These are phyloP conservation scores for Aporophyla lueneburgensis DNA, from an alignment of 2,888 invertebrate genomes.

Conservation along the genomic window DNA sequence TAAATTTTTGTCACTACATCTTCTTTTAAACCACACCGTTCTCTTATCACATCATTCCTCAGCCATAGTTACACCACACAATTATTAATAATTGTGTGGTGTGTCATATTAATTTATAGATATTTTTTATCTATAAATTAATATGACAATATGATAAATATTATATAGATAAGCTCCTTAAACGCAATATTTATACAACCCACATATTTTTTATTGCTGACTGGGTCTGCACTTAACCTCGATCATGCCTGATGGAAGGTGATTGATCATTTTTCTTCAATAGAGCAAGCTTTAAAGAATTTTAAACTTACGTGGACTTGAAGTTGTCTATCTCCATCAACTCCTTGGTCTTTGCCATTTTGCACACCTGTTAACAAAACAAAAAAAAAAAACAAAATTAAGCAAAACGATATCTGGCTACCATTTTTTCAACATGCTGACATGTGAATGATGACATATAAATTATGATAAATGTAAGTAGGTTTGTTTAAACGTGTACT, in stretches of 20 bases:
- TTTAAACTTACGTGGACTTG: conserved; percentile 81
- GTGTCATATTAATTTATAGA: too few species aligned
- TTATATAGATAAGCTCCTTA: not conserved
- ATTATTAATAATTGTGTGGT: too few species aligned
- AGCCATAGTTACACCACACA: too few species aligned
- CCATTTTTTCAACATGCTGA: not conserved
- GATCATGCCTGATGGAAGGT: too few species aligned
- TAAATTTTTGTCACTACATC: too few species aligned
- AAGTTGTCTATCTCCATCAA: conserved; percentile 76
- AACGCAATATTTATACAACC: too few species aligned
- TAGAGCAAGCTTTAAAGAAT: not conserved
- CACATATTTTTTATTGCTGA: too few species aligned
- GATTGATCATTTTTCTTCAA: not conserved
- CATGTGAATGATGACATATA: not conserved
- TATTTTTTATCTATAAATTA: too few species aligned
- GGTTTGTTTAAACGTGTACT: too few species aligned
- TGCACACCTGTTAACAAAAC: conserved; percentile 73
- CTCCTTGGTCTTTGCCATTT: conserved; percentile 75
- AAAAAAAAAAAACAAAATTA: conserved; percentile 42
- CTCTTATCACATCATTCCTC: too few species aligned
- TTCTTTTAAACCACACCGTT: too few species aligned
- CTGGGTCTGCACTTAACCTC: too few species aligned
- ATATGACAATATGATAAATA: not conserved
- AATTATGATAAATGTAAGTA: not conserved
- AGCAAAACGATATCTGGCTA: not conserved